A percentile compares a stretch with the other conserved stretches of the same genome.
phyloP scores from a whole-genome alignment of 2,113 vertebrate species.

The Prietella phreatophila region DNA sequence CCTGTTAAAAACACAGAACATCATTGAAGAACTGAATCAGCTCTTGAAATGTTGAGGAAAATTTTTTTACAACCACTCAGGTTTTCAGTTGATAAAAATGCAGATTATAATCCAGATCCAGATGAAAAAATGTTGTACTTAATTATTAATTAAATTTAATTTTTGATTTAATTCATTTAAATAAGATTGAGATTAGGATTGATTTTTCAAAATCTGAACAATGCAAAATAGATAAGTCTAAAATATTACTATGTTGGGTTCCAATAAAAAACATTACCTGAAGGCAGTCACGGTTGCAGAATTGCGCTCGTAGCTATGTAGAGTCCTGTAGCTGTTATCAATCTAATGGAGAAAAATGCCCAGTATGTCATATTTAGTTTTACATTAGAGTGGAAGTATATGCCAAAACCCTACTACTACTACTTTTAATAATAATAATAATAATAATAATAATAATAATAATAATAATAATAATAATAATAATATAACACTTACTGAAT shows the following conservation, averaged over 20 bases:
- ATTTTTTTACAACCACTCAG: too few relatives aligned
- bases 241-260: neutral
- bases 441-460: neutral
- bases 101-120: too few relatives aligned
- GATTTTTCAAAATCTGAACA: neutral
- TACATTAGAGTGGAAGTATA: neutral
- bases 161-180: too few relatives aligned
- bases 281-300: constrained; percentile 27
- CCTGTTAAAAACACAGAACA: constrained; percentile 16
- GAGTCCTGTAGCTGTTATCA: neutral
- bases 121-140: too few relatives aligned
- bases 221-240: neutral
- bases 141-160: too few relatives aligned
- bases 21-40: neutral
- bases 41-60: neutral
- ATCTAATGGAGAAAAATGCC: constrained; percentile 15
- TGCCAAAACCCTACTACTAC: neutral
- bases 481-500: constrained; percentile 20
- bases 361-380: neutral
- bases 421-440: neutral
- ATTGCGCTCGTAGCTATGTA: neutral
- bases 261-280: constrained; percentile 16
- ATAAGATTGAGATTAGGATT: neutral
- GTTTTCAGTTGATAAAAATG: too few relatives aligned
- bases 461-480: neutral